Evolutionary conservation across 2,113 vertebrate genomes (phyloP).

Genomic region (Hippocampus barbouri): DNA sequence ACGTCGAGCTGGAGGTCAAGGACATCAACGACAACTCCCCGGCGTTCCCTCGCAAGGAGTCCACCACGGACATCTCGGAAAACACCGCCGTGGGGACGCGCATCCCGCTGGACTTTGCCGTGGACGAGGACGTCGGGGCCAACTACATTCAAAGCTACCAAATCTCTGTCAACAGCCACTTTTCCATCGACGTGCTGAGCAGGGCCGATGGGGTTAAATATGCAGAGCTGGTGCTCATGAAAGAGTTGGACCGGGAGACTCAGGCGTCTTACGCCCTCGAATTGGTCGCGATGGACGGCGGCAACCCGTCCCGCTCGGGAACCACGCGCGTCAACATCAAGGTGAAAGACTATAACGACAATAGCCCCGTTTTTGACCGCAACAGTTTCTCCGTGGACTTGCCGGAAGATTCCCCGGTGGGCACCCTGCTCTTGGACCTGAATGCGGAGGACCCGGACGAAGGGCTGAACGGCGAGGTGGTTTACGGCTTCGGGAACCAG

Average conservation of each 20-base stretch:
- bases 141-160: constrained; percentile 93
- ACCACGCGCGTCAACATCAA: constrained; percentile 83
- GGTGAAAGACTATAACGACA: constrained; percentile 94
- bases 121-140: constrained; percentile 86
- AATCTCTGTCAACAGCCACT: constrained; percentile 89
- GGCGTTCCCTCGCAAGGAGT: constrained; percentile 82
- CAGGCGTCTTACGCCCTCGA: constrained; percentile 84
- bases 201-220: constrained; percentile 92
- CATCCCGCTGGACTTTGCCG: constrained; percentile 85
- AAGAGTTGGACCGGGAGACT: constrained; percentile 88
- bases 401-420: constrained; percentile 83
- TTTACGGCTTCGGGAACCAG: constrained; percentile 86
- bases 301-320: constrained; percentile 83
- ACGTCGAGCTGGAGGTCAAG: constrained; percentile 95
- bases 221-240: constrained; percentile 89
- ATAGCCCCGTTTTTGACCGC: constrained; percentile 86
- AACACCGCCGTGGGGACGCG: constrained; percentile 87
- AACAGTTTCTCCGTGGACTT: constrained; percentile 83
- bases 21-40: constrained; percentile 96
- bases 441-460: constrained; percentile 88
- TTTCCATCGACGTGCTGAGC: constrained; percentile 87
- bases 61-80: constrained; percentile 86
- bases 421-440: constrained; percentile 83
- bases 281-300: constrained; percentile 88
- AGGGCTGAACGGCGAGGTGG: constrained; percentile 88